Evolutionary conservation across 2,797 vertebrate species (phyloP), one percentile per base, ranked within the genome.

Genomic region (Tokudaia muenninki): DNA sequence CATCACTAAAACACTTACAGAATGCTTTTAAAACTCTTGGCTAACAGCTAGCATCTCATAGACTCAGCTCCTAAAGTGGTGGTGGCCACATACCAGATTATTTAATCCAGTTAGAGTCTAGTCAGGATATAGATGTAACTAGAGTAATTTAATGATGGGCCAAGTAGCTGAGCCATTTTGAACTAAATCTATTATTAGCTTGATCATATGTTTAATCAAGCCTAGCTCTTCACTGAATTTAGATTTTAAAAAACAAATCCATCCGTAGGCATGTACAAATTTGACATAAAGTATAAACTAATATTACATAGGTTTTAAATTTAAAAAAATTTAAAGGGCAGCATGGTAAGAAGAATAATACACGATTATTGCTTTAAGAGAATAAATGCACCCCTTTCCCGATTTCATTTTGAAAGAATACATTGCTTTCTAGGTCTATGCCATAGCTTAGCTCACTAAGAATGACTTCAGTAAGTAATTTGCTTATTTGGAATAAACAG

Each of bases 291-390:
- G 77, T 95, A 89, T 67, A 97, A 96, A 94, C 96, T 96, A 93
- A 50, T 91, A 97, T 84, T 94, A 91, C 3, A 95, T 31, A 88
- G 55, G 19, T 13, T 96, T 90, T 94, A 80, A 79, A 94, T 55
- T 57, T 90, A 96, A 92, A 88, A 82, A 26, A 90, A 75, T 14
- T 95, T 89, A 59, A 95, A 96, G 87, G 78, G 77, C 41, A 89
- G 88, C 67, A 92, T 59, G n/a, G 94, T 41, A 17, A 77, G 86
- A 95, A 91, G 91, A 94, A 95, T 63, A 96, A 92, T 79, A 90
- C 97, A 95, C 94, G 90, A 90, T 95, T 22, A 91, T 0, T 95
- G 92, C 94, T 96, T 94, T 96, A 86, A 97, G n/a, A 80, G 77
- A 93, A 92, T 79, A 24, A 59, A 92, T 5, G 47, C 1, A 95